Evolutionary conservation across 2,797 vertebrate species (phyloP).

Genomic region (Sternotherus odoratus): DNA sequence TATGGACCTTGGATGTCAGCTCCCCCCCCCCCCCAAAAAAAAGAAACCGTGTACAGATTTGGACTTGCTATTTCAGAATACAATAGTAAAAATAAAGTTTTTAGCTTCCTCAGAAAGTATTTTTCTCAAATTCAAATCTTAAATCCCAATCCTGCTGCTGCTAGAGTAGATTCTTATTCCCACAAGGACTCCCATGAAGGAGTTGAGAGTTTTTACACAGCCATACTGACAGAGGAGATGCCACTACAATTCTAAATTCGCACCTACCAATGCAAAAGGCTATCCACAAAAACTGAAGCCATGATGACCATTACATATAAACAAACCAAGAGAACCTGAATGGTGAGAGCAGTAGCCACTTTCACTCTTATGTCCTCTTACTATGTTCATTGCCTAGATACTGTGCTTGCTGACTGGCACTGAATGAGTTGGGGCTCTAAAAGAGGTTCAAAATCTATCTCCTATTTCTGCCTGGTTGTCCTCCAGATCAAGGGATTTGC

Average conservation of each 20-base stretch:
- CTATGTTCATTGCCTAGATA: neutral
- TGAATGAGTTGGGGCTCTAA: neutral
- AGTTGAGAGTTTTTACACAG: neutral
- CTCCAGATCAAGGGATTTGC: neutral
- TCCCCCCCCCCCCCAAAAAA: slow-evolving; percentile 57
- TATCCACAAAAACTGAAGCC: neutral
- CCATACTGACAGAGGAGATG: neutral
- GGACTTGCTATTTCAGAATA: slow-evolving; percentile 43
- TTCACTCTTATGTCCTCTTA: neutral
- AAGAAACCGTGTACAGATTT: slow-evolving; percentile 54
- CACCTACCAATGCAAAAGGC: neutral
- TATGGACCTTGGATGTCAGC: slow-evolving; percentile 31
- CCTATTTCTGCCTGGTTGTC: neutral
- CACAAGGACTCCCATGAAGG: neutral
- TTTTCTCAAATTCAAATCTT: neutral
- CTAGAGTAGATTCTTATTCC: neutral
- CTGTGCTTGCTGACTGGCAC: neutral
- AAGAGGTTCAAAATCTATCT: neutral
- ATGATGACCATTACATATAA: neutral
- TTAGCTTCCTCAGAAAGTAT: slow-evolving; percentile 5
- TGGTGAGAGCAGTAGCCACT: too few relatives aligned
- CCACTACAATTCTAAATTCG: neutral
- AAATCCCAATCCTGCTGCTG: neutral
- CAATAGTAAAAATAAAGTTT: neutral
- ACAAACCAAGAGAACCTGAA: neutral